Evolutionary conservation across 2,888 invertebrate species (phyloP).

Genomic region (Altica lythri): DNA sequence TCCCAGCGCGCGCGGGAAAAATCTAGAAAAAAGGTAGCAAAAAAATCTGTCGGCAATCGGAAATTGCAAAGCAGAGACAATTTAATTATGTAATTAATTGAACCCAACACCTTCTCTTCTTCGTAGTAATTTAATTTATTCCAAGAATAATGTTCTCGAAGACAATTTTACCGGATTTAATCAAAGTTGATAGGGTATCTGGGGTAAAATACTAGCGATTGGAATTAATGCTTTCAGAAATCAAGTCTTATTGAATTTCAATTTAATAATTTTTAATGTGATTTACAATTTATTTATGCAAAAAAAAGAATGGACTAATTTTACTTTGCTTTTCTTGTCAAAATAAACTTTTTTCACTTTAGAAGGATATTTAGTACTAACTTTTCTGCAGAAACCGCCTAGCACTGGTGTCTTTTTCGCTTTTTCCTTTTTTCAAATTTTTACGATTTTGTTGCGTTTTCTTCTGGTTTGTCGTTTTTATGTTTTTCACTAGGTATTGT

Average conservation of each 20-base stretch:
- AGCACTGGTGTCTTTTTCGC: too few relatives aligned
- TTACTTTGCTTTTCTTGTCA: too few relatives aligned
- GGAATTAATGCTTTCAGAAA: neutral
- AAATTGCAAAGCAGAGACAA: constrained; percentile 27
- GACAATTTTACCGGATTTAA: constrained; percentile 20
- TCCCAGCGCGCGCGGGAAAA: neutral
- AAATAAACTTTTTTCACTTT: too few relatives aligned
- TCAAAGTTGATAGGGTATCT: constrained; percentile 11
- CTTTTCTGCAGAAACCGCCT: too few relatives aligned
- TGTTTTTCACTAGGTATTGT: too few relatives aligned
- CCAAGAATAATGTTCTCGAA: constrained; percentile 8
- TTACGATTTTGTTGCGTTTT: too few relatives aligned
- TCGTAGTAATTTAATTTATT: constrained; percentile 30
- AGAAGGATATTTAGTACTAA: too few relatives aligned
- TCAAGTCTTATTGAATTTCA: neutral
- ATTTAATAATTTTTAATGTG: neutral
- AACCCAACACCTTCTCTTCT: constrained; percentile 29
- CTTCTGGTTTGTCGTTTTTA: too few relatives aligned
- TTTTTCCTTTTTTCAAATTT: too few relatives aligned
- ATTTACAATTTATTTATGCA: neutral
- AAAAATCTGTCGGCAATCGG: constrained; percentile 26
- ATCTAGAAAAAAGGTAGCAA: constrained; percentile 5
- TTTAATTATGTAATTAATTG: constrained; percentile 34
- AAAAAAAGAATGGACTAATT: too few relatives aligned
- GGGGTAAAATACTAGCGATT: constrained; percentile 2